Evolutionary conservation across 2,888 invertebrate genomes (phyloP).

Genomic region (Formica aserva): DNA sequence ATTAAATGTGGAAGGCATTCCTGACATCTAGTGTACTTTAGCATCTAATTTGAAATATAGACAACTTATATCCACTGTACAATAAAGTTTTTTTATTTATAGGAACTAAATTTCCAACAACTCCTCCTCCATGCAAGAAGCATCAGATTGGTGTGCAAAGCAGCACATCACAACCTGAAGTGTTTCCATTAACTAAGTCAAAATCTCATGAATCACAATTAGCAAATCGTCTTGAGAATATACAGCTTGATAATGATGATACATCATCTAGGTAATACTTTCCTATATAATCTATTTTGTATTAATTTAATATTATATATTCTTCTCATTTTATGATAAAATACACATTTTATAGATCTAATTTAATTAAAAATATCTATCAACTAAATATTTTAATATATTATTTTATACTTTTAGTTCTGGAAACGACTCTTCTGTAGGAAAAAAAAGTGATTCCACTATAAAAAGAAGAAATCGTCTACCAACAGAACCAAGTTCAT

Average conservation of each 20-base stretch:
- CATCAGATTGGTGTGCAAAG: conserved; percentile 88
- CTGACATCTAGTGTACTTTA: not conserved
- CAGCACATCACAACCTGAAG: conserved; percentile 81
- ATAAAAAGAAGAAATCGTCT: conserved; percentile 86
- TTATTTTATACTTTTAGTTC: conserved; percentile 69
- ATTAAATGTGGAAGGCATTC: not conserved
- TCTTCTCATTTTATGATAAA: not conserved
- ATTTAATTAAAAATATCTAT: conserved; percentile 18
- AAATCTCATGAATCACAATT: conserved; percentile 97
- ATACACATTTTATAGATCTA: conserved; percentile 7
- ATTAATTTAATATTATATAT: conserved; percentile 2
- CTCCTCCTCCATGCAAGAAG: conserved; percentile 93
- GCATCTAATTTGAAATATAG: not conserved
- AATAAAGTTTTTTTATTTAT: conserved; percentile 31
- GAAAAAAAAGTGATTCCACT: conserved; percentile 84
- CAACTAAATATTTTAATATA: conserved; percentile 11
- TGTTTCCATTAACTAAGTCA: conserved; percentile 92
- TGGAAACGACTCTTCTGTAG: conserved; percentile 80
- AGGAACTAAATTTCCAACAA: conserved; percentile 91
- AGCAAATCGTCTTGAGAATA: conserved; percentile 88
- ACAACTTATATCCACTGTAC: conserved; percentile 13
- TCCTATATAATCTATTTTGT: not conserved
- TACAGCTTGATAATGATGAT: conserved; percentile 86
- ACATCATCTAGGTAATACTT: conserved; percentile 81
- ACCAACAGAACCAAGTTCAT: conserved; percentile 88